phyloP scores from a whole-genome alignment of 2,113 vertebrate species.

The Hoplias malabaricus region DNA sequence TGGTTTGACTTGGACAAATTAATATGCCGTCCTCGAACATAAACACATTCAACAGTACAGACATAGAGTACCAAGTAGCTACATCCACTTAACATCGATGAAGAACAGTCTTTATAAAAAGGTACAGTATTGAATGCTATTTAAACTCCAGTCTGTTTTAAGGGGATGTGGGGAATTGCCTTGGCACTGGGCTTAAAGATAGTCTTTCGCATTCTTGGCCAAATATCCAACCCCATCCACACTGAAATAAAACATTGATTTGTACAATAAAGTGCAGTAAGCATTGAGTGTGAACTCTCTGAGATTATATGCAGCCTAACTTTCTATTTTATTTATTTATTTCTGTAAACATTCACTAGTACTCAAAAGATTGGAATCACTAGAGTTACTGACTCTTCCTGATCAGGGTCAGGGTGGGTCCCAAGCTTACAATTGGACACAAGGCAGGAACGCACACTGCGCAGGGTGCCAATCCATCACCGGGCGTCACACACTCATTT shows the following conservation, averaged over 20 bases:
- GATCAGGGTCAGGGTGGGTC: too few relatives aligned
- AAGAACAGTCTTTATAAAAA: background rate
- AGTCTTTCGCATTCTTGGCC: background rate
- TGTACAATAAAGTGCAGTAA: slow-evolving; percentile 9
- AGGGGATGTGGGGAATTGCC: background rate
- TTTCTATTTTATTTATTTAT: too few relatives aligned
- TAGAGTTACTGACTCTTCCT: too few relatives aligned
- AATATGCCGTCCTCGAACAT: background rate
- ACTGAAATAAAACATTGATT: background rate
- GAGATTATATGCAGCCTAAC: too few relatives aligned
- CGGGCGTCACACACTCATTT: too few relatives aligned
- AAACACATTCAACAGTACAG: background rate
- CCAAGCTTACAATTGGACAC: too few relatives aligned
- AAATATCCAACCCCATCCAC: background rate
- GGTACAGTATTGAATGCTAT: background rate
- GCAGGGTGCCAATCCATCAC: too few relatives aligned
- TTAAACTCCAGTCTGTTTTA: slow-evolving; percentile 2
- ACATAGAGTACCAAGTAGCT: background rate
- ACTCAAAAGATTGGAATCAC: too few relatives aligned
- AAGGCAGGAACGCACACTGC: too few relatives aligned
- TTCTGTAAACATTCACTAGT: background rate
- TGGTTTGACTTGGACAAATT: background rate
- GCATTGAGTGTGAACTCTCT: too few relatives aligned
- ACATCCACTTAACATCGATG: background rate
- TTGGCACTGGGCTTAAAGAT: background rate